Evolutionary conservation across 92 coral and sea anemone genomes (phyloP).

Genomic region (Phenganax subtilis): DNA sequence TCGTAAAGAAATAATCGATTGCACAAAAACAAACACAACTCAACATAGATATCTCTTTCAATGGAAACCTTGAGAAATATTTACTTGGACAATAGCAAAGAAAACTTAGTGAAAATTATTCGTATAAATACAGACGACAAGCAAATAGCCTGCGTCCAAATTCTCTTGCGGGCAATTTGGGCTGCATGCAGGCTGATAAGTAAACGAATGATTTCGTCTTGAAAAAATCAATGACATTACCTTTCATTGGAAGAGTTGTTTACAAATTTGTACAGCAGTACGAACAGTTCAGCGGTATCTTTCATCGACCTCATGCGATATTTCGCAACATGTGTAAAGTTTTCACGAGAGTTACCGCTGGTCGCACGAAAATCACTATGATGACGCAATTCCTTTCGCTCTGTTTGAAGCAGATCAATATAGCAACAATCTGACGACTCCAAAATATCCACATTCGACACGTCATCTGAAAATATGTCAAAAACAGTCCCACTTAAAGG

Average conservation of each 20-base stretch:
- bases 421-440: slow-evolving; percentile 62
- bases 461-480: slow-evolving; percentile 53
- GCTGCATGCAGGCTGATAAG: not conserved
- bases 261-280: slow-evolving; percentile 82
- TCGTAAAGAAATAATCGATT: no score
- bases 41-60: no score
- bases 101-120: no score
- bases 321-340: slow-evolving; percentile 81
- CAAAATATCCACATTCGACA: slow-evolving; percentile 87
- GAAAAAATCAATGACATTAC: not conserved
- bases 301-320: slow-evolving; percentile 91
- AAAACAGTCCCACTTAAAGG: slow-evolving; percentile 7
- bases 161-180: no score
- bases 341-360: slow-evolving; percentile 42
- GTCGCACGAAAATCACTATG: slow-evolving; percentile 48
- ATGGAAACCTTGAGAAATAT: no score
- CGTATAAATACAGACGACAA: no score
- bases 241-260: slow-evolving; percentile 40
- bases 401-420: slow-evolving; percentile 79
- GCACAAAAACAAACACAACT: no score
- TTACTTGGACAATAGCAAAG: no score
- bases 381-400: slow-evolving; percentile 79
- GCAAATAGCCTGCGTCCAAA: no score
- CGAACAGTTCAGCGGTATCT: slow-evolving; percentile 94
- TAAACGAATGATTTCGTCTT: not conserved